Percentiles rank a stretch among this genome's conserved stretches.
phyloP scores from a whole-genome alignment of 2,888 invertebrate species.

The Argyresthia goedartella region DNA sequence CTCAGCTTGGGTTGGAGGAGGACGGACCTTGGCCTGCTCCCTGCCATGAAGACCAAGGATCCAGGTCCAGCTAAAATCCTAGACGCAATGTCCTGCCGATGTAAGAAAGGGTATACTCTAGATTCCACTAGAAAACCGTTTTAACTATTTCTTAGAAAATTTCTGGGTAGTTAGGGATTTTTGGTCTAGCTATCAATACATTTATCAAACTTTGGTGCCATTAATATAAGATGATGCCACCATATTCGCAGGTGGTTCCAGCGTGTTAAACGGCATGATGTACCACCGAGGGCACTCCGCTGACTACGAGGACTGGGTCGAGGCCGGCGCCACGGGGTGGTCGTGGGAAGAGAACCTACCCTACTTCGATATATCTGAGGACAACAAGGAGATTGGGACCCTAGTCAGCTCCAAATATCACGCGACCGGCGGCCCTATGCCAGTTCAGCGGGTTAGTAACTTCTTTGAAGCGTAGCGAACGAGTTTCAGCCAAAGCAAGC shows the following conservation, averaged over 20 bases:
- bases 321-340: constrained; percentile 73
- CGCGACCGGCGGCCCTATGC: constrained; percentile 67
- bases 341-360: constrained; percentile 73
- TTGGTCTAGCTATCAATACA: no score
- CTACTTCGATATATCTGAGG: constrained; percentile 69
- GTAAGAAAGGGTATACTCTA: no score
- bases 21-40: no score
- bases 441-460: constrained; percentile 49
- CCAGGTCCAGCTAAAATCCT: no score
- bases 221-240: background rate
- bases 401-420: constrained; percentile 67
- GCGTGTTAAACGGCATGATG: constrained; percentile 79
- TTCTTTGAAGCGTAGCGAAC: background rate
- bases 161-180: no score
- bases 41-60: no score
- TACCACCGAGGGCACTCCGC: constrained; percentile 74
- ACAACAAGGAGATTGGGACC: constrained; percentile 68
- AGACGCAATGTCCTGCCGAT: no score
- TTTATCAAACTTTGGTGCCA: no score
- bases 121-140: no score
- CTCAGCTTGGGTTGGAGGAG: no score
- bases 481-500: no score
- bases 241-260: constrained; percentile 64
- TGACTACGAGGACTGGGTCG: constrained; percentile 77
- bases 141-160: no score